Evolutionary conservation across 2,888 invertebrate genomes (phyloP), one percentile per base, ranked within the genome.

Genomic region (Trypoxylon attenuatum): DNA sequence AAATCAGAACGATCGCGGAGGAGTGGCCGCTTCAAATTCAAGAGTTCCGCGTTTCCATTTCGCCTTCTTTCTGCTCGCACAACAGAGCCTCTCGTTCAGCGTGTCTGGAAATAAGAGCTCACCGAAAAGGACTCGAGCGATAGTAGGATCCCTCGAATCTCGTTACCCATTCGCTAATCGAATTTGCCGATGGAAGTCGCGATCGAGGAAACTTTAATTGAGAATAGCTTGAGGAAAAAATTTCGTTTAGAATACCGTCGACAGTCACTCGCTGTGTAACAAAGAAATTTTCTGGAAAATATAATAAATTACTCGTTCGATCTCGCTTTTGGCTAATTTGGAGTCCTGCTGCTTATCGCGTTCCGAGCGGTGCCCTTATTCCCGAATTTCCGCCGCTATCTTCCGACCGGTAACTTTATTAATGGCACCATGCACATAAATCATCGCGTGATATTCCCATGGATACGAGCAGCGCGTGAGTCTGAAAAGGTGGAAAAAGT

Each of bases 21-120:
- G n/a, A 15, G 1, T 21, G 13, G 8, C 1, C 46, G 13, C 2
- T 2, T 5, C 13, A 1, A 1, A n/a, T 21, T 51, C 53, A 22
- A 42, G 42, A 43, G 27, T 19, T n/a, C 15, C 27, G n/a, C n/a
- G n/a, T n/a, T n/a, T n/a, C n/a, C n/a, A n/a, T n/a, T n/a, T n/a
- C n/a, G n/a, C n/a, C n/a, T n/a, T n/a, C n/a, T n/a, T n/a, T n/a
- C n/a, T n/a, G n/a, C n/a, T n/a, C n/a, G n/a, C n/a, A n/a, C n/a
- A n/a, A n/a, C n/a, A n/a, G n/a, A n/a, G n/a, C n/a, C n/a, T n/a
- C n/a, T n/a, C n/a, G n/a, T n/a, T n/a, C n/a, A n/a, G n/a, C n/a
- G 8, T 0, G 5, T 27, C 5, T 38, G 29, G 38, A 42, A 60
- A 49, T 61, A 49, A 65, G 43, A 56, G 71, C 66, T 67, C 58